phyloP scores from a whole-genome alignment of 2,113 vertebrate species.

The Lagopus muta region DNA sequence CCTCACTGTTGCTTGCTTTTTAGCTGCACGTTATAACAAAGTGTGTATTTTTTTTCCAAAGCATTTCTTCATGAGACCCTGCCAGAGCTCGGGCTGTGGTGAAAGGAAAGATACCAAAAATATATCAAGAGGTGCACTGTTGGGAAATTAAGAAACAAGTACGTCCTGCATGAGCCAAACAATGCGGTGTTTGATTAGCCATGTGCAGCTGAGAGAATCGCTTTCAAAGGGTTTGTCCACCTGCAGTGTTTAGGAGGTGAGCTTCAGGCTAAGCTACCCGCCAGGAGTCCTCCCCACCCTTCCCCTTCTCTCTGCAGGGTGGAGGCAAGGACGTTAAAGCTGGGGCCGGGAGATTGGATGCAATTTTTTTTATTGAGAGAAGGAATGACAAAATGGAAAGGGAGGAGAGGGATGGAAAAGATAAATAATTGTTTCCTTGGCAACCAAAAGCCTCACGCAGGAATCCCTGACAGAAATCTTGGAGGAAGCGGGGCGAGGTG shows the following conservation, averaged over 20 bases:
- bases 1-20: slow-evolving; percentile 1
- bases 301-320: not conserved
- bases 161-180: not conserved
- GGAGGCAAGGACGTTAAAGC: not conserved
- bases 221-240: slow-evolving; percentile 21
- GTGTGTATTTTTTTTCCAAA: not conserved
- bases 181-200: slow-evolving; percentile 33
- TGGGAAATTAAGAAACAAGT: slow-evolving; percentile 6
- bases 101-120: slow-evolving; percentile 9
- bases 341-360: not conserved
- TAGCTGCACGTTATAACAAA: not conserved
- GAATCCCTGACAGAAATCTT: slow-evolving; percentile 55
- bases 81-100: not conserved
- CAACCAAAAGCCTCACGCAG: slow-evolving; percentile 46
- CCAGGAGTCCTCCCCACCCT: not conserved
- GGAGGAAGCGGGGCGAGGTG: not conserved
- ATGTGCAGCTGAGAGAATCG: not conserved
- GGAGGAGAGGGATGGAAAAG: slow-evolving; percentile 29
- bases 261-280: not conserved
- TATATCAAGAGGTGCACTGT: not conserved
- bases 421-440: slow-evolving; percentile 64
- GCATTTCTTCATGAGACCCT: not conserved
- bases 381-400: slow-evolving; percentile 33
- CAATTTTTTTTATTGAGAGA: not conserved
- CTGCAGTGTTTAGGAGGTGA: not conserved